Percentiles rank a stretch among this genome's conserved stretches.
Conservation (phyloP, 2,888 invertebrate genomes). For the Smittia aterrima region DNA sequence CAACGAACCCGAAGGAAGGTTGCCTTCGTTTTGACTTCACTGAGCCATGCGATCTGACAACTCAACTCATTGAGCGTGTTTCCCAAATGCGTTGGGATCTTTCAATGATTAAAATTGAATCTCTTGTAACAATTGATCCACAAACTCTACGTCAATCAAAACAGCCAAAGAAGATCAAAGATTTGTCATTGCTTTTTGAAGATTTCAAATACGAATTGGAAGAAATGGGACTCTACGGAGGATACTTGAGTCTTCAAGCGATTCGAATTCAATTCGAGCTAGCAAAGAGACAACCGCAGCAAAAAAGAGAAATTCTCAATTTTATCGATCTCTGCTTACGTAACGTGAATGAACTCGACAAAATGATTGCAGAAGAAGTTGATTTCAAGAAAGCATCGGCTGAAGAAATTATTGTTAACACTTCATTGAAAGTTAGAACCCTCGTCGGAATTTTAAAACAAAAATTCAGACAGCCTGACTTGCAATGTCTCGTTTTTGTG, state of each 20-base stretch:
- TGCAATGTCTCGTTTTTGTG: constrained; percentile 51
- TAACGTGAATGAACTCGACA: neutral
- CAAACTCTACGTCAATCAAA: constrained; percentile 3
- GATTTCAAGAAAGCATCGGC: neutral
- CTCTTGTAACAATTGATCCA: neutral
- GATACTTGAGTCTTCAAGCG: neutral
- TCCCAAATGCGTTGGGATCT: constrained; percentile 10
- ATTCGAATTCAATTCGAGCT: constrained; percentile 16
- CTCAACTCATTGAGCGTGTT: neutral
- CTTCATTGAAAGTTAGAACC: constrained; percentile 63
- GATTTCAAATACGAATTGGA: constrained; percentile 2
- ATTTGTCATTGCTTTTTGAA: constrained; percentile 9
- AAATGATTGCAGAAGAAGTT: constrained; percentile 9
- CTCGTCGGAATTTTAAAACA: constrained; percentile 63
- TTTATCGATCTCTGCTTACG: neutral
- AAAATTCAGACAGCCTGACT: constrained; percentile 54
- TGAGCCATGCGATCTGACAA: neutral
- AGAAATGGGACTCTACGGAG: constrained; percentile 26
- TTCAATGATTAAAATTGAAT: neutral
- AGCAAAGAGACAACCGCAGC: neutral
- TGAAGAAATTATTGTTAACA: constrained; percentile 56
- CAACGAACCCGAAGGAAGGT: constrained; percentile 55
- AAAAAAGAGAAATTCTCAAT: neutral
- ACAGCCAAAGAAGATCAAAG: constrained; percentile 12
- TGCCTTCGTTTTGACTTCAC: constrained; percentile 44